phyloP scores from a whole-genome alignment of 30 jellyfish, hydroid and myxozoan genomes.

The Euphysa ruthae region DNA sequence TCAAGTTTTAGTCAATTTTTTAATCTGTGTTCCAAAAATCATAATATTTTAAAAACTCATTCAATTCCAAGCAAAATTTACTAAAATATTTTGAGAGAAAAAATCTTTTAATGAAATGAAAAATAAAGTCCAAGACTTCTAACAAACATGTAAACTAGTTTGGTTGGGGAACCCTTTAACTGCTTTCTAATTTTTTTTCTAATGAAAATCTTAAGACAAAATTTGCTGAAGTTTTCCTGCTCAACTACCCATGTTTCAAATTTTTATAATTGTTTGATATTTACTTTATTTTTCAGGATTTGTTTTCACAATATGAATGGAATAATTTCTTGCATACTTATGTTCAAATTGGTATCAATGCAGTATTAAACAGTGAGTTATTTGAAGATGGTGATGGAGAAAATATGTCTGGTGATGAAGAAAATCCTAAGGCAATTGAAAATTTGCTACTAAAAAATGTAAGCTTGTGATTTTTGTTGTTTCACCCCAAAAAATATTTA shows the following conservation, averaged over 20 bases:
- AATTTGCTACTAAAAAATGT: constrained; percentile 46
- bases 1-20: too few species aligned
- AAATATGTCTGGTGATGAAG: too few species aligned
- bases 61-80: too few species aligned
- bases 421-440: too few species aligned
- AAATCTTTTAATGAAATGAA: too few species aligned
- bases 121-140: too few species aligned
- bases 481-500: not conserved
- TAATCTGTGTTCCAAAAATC: too few species aligned
- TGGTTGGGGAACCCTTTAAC: too few species aligned
- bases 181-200: not conserved
- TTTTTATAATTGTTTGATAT: not conserved
- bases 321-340: constrained; percentile 78
- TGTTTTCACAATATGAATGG: constrained; percentile 83
- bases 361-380: constrained; percentile 44
- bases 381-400: not conserved
- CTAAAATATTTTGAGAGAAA: too few species aligned
- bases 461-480: constrained; percentile 10
- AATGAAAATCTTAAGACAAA: not conserved
- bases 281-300: constrained; percentile 43
- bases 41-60: too few species aligned
- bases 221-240: not conserved
- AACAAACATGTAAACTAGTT: too few species aligned
- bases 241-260: not conserved
- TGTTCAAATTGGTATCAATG: constrained; percentile 59